Evolutionary conservation across 2,113 vertebrate genomes (phyloP), one percentile per base, ranked within the genome.

Genomic region (Epinephelus cyanopodus): DNA sequence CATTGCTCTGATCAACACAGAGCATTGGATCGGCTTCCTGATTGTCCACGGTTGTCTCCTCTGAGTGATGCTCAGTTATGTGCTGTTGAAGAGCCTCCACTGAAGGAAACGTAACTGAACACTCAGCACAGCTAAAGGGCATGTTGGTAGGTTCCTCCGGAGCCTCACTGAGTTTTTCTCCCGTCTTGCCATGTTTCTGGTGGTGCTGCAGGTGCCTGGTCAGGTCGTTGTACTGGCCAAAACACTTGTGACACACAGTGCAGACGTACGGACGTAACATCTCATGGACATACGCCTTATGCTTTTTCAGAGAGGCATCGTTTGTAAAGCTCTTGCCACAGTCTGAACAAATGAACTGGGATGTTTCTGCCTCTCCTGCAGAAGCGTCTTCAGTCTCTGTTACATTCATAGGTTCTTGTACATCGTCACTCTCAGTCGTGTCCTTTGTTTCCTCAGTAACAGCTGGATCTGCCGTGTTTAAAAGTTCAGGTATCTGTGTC

Each of bases 241-340:
- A 94, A 77, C 91, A 80, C 68, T 86, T 93, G 54, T 89, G 90
- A 54, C 93, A 94, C 42, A 91, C 21, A 0, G 80, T 79, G 76
- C 93, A 94, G 62, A 90, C 92, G 1, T 92, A 93, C 0, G 93
- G 91, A 6, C 92, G 93, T 2, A 90, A 4, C 60, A 60, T 68
- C 45, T 87, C 69, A 2, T 93, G 92, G 6, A 89, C 87, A 0
- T 42, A 61, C 25, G 45, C 37, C 66, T 33, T 89, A 21, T 92
- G 93, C 58, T 88, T 90, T 23, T 73, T 88, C 2, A 91, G 82
- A 18, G 71, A 69, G 0, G 47, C 18, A 3, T 88, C 74, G 9
- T 82, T 87, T 2, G 60, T 77, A 79, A 89, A 91, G 52, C 52
- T 76, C 70, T 89, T 90, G 1, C 73, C 74, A 23, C 91, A 94